Evolutionary conservation across 2,888 invertebrate species (phyloP).

Genomic region (Papilio protenor): DNA sequence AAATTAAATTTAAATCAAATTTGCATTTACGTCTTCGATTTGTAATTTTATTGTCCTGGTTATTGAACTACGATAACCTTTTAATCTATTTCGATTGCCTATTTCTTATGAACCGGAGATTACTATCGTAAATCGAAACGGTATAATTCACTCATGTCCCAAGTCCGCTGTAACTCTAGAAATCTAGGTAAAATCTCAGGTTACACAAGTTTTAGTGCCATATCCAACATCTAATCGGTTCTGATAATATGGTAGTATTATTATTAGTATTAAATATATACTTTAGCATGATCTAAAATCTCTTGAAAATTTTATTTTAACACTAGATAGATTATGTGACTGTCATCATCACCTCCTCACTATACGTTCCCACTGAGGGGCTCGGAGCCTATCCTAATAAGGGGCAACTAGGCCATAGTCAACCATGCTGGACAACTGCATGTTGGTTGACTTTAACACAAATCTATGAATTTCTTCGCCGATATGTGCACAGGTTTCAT

Average conservation of each 20-base stretch:
- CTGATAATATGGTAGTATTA: not conserved
- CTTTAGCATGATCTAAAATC: too few relatives aligned
- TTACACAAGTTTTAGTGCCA: not conserved
- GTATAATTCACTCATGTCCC: not conserved
- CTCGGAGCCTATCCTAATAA: too few relatives aligned
- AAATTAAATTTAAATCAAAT: not conserved
- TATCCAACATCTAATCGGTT: too few relatives aligned
- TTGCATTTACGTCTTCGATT: not conserved
- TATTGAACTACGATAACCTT: not conserved
- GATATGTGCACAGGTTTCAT: too few relatives aligned
- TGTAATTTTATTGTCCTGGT: not conserved
- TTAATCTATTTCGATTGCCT: not conserved
- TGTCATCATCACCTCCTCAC: too few relatives aligned
- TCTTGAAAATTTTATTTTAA: too few relatives aligned
- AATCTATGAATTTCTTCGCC: too few relatives aligned
- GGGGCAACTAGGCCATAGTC: too few relatives aligned
- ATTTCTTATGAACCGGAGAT: not conserved
- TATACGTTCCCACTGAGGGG: too few relatives aligned
- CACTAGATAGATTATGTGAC: too few relatives aligned
- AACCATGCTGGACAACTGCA: too few relatives aligned
- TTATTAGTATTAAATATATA: not conserved
- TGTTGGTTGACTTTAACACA: too few relatives aligned
- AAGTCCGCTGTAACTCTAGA: not conserved
- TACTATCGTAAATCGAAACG: not conserved
- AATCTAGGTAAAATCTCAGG: not conserved